These are phyloP conservation scores for Nothocercus nigrocapillus DNA, from an alignment of 2,113 vertebrate species.

Conservation along the genomic window DNA sequence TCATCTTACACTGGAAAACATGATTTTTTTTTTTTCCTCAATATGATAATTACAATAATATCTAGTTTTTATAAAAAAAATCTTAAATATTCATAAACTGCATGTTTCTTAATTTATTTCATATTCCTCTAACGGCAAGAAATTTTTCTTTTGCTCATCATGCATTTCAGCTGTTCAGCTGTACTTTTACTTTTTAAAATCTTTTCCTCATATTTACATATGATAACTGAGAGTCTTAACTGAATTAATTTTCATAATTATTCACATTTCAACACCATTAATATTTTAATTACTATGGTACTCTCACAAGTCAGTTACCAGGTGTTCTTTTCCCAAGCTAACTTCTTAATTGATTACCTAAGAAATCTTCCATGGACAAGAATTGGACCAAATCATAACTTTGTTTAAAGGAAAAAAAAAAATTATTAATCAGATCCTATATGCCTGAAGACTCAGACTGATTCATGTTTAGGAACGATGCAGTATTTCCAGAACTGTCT, in stretches of 20 bases:
- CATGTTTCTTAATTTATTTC: neutral
- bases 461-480: neutral
- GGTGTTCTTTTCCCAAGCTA: neutral
- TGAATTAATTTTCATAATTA: conserved; percentile 55
- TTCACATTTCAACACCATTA: conserved; percentile 35
- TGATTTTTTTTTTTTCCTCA: neutral
- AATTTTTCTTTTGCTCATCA: neutral
- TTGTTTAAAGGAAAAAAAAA: neutral
- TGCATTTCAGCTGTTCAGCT: neutral
- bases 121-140: neutral
- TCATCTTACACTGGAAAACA: neutral
- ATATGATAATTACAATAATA: neutral
- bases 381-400: neutral
- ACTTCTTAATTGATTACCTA: conserved; percentile 25
- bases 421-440: neutral
- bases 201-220: neutral
- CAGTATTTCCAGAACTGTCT: neutral
- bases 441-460: neutral
- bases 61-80: neutral
- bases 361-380: conserved; percentile 10
- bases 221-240: neutral
- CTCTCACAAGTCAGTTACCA: neutral
- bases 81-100: neutral
- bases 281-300: conserved; percentile 36
- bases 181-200: neutral